phyloP scores from a whole-genome alignment of 2,797 vertebrate species.

The Pseudomugil gertrudae region DNA sequence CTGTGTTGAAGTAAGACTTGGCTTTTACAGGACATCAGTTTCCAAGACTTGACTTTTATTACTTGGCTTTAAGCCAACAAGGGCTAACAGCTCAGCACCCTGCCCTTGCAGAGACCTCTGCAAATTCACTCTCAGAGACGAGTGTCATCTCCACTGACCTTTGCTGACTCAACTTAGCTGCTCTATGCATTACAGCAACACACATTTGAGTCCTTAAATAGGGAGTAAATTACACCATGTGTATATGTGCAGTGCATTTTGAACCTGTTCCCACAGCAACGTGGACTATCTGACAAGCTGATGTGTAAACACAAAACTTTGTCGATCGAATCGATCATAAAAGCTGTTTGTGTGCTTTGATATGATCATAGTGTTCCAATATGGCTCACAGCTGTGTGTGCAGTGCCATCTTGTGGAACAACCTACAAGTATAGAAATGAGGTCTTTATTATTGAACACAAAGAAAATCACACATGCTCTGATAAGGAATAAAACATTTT shows the following conservation, averaged over 20 bases:
- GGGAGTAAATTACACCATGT: constrained; percentile 27
- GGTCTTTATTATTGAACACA: background rate
- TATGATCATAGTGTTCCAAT: constrained; percentile 6
- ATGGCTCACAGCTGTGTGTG: constrained; percentile 48
- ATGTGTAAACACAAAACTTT: constrained; percentile 56
- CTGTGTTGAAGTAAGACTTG: constrained; percentile 55
- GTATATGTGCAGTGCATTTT: constrained; percentile 27
- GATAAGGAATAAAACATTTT: no score
- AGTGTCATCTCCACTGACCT: constrained; percentile 63
- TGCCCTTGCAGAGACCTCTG: constrained; percentile 46
- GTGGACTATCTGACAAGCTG: constrained; percentile 24
- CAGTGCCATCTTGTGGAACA: constrained; percentile 77
- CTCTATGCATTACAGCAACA: constrained; percentile 40
- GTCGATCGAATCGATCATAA: constrained; percentile 60
- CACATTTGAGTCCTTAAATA: constrained; percentile 1
- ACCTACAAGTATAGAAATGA: background rate
- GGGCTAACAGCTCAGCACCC: constrained; percentile 58
- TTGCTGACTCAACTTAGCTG: constrained; percentile 66
- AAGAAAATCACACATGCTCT: background rate
- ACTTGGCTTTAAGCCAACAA: constrained; percentile 47
- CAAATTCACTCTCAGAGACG: constrained; percentile 61
- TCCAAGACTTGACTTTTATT: constrained; percentile 66
- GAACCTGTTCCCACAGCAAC: constrained; percentile 46
- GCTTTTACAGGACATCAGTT: constrained; percentile 58
- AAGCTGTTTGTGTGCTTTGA: constrained; percentile 47